Conservation (phyloP, 92 coral and sea anemone genomes). For the Montipora capitata region DNA sequence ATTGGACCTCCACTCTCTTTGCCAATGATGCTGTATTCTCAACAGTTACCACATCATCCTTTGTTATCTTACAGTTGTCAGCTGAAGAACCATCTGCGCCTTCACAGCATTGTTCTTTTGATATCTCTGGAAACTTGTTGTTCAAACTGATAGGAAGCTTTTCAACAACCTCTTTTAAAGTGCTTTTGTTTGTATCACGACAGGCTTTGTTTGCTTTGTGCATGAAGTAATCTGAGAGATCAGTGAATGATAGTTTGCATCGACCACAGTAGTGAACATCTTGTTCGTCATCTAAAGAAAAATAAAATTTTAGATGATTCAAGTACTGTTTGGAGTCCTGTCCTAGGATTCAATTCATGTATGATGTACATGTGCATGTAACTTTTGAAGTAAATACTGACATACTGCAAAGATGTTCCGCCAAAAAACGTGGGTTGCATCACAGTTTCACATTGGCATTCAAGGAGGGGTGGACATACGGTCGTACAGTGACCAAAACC, state of each 20-base stretch:
- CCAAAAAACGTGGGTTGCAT: too few relatives aligned
- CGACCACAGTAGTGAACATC: constrained; percentile 98
- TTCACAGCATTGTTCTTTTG: not conserved
- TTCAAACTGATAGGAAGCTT: constrained; percentile 24
- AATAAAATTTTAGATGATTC: not conserved
- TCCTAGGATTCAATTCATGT: too few relatives aligned
- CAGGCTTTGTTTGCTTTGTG: constrained; percentile 87
- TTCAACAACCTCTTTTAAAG: constrained; percentile 28
- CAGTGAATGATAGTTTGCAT: constrained; percentile 89
- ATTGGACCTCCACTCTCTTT: constrained; percentile 65
- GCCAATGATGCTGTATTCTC: not conserved
- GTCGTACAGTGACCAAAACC: too few relatives aligned
- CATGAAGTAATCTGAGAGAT: constrained; percentile 82
- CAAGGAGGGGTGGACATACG: too few relatives aligned
- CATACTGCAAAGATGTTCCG: too few relatives aligned
- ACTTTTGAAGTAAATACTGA: too few relatives aligned
- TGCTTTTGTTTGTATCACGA: constrained; percentile 30
- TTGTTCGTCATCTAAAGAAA: constrained; percentile 84
- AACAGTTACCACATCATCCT: not conserved
- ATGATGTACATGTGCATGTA: too few relatives aligned
- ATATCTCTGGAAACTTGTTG: not conserved
- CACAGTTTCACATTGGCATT: too few relatives aligned
- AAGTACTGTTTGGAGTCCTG: too few relatives aligned
- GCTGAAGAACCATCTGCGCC: not conserved
- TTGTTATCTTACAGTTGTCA: not conserved